Conservation (phyloP, 2,888 invertebrate genomes). For the Ectemnius cavifrons region DNA sequence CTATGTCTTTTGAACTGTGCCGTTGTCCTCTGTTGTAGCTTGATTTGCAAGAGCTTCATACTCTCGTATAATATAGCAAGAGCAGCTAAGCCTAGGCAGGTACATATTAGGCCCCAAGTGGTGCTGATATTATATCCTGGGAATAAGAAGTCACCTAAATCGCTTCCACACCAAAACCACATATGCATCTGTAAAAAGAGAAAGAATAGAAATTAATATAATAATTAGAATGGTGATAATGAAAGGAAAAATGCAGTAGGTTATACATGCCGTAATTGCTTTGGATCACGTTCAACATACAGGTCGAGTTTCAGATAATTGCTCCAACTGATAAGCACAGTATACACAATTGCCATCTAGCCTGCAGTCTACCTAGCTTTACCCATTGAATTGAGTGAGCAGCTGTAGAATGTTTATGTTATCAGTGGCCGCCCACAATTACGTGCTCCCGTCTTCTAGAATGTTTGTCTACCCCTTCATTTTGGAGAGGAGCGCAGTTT, state of each 20-base stretch:
- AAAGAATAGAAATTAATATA: background rate
- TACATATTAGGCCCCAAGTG: constrained; percentile 79
- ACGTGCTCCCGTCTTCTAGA: constrained; percentile 3
- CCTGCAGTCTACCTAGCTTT: constrained; percentile 55
- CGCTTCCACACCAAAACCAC: constrained; percentile 84
- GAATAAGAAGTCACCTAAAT: constrained; percentile 83
- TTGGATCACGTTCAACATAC: constrained; percentile 3
- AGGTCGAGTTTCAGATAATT: constrained; percentile 27
- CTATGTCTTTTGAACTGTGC: constrained; percentile 70
- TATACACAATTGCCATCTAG: constrained; percentile 26
- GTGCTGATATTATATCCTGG: constrained; percentile 80
- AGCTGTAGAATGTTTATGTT: constrained; percentile 32
- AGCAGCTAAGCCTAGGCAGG: constrained; percentile 81
- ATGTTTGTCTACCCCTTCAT: background rate
- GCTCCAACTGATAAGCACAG: constrained; percentile 51
- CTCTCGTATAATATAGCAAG: constrained; percentile 83
- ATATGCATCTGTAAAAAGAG: constrained; percentile 80
- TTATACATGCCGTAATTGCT: constrained; percentile 31
- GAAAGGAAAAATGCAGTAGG: background rate
- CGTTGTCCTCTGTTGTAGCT: constrained; percentile 76
- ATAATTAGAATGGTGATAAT: background rate
- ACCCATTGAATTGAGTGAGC: constrained; percentile 39
- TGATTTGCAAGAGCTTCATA: constrained; percentile 78
- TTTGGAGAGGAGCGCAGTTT: too few species aligned
- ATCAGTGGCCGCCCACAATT: constrained; percentile 10